These are phyloP conservation scores for Delia radicum DNA, from an alignment of 1,140 invertebrate genomes.

Conservation along the genomic window DNA sequence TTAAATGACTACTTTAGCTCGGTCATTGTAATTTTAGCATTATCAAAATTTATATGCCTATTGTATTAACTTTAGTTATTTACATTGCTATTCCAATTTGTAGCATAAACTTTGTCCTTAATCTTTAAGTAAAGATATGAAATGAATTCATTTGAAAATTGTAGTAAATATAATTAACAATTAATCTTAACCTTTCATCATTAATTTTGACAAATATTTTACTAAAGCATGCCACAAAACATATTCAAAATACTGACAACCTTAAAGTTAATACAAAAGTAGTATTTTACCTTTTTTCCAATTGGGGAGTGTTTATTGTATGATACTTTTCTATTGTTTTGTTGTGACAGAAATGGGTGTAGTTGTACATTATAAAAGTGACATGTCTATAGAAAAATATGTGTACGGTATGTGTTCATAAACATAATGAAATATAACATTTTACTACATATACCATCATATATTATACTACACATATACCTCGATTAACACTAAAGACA, in stretches of 20 bases:
- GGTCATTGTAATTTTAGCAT: no score
- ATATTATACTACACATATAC: no score
- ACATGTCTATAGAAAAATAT: not conserved
- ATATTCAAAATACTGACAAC: not conserved
- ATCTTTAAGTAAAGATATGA: not conserved
- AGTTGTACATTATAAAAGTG: not conserved
- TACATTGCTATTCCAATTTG: no score
- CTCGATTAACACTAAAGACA: no score
- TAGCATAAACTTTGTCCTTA: no score
- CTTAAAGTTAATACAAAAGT: not conserved
- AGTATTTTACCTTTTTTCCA: not conserved
- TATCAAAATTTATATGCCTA: no score
- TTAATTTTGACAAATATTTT: not conserved
- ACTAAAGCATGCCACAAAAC: not conserved
- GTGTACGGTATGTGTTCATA: not conserved
- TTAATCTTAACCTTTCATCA: slow-evolving; percentile 4
- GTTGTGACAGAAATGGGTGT: not conserved
- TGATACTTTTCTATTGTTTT: not conserved
- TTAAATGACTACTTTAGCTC: no score
- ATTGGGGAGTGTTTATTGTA: not conserved
- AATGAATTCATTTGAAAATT: not conserved
- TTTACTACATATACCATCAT: no score
- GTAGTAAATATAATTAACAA: not conserved
- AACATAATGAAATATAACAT: no score
- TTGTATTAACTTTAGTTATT: no score